Evolutionary conservation across 2,797 vertebrate species (phyloP).

Genomic region (Muscicapa comitata): DNA sequence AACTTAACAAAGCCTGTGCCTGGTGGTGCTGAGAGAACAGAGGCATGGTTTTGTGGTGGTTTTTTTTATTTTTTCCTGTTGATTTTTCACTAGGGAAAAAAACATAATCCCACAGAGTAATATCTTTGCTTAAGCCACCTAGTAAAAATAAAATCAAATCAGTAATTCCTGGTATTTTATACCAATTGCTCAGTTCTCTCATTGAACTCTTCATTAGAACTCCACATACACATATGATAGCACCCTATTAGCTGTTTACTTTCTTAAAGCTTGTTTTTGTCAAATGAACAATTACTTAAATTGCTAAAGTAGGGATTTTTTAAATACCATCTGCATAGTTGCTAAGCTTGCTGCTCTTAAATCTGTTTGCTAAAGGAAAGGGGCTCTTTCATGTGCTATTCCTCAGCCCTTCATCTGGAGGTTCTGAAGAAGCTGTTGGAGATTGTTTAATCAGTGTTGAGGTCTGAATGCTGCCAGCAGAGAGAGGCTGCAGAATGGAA

Average conservation of each 20-base stretch:
- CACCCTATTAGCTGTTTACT: background rate
- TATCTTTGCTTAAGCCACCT: background rate
- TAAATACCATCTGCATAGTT: background rate
- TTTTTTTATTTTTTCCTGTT: rapidly evolving
- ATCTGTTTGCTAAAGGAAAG: background rate
- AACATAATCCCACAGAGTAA: background rate
- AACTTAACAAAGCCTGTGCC: background rate
- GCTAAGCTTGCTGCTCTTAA: background rate
- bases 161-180: background rate
- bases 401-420: background rate
- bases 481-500: background rate
- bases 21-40: background rate
- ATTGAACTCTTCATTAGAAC: background rate
- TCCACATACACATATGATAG: background rate
- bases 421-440: background rate
- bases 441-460: background rate
- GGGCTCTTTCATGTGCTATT: background rate
- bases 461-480: background rate
- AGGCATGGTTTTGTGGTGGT: rapidly evolving
- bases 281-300: background rate
- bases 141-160: background rate
- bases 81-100: background rate
- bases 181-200: background rate
- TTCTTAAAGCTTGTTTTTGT: background rate
- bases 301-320: background rate